Percentiles rank a stretch among this genome's conserved stretches.
Evolutionary conservation across 37 sponge, comb jelly and placozoan genomes (phyloP).

Genomic region (Theonella swinhoei): DNA sequence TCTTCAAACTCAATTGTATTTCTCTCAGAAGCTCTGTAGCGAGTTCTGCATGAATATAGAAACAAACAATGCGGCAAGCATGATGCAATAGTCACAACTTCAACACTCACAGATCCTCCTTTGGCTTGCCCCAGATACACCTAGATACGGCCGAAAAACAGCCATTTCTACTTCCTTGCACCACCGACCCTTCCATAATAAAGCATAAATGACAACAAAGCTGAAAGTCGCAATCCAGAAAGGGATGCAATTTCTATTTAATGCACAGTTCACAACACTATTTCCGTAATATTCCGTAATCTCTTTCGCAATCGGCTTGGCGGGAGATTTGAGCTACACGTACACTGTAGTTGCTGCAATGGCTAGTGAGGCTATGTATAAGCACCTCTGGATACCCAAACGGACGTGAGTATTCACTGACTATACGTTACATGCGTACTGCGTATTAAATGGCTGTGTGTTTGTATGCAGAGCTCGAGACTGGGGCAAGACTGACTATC

Average conservation of each 20-base stretch:
- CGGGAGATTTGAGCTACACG: background rate
- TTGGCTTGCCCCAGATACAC: slow-evolving; percentile 22
- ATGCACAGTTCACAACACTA: too few relatives aligned
- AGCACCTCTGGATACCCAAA: slow-evolving; percentile 29
- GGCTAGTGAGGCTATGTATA: background rate
- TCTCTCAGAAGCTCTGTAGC: slow-evolving; percentile 7
- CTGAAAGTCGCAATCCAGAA: background rate
- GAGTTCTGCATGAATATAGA: too few relatives aligned
- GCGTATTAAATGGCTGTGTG: background rate
- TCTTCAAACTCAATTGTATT: slow-evolving; percentile 59
- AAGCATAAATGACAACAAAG: background rate
- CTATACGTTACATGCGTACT: too few relatives aligned
- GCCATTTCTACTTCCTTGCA: slow-evolving; percentile 1
- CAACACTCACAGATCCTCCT: slow-evolving; percentile 4
- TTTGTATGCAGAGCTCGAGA: slow-evolving; percentile 1
- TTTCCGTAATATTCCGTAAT: background rate
- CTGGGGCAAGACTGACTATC: slow-evolving; percentile 29
- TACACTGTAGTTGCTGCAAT: background rate
- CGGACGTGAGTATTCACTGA: slow-evolving; percentile 18
- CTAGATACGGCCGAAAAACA: slow-evolving; percentile 30
- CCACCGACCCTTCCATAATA: background rate
- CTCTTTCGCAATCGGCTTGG: background rate
- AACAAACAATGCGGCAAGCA: background rate
- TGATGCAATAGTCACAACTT: background rate
- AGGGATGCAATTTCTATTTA: too few relatives aligned